Conservation (phyloP, 53 echinoderm and acorn worm genomes). For the Crossaster papposus region DNA sequence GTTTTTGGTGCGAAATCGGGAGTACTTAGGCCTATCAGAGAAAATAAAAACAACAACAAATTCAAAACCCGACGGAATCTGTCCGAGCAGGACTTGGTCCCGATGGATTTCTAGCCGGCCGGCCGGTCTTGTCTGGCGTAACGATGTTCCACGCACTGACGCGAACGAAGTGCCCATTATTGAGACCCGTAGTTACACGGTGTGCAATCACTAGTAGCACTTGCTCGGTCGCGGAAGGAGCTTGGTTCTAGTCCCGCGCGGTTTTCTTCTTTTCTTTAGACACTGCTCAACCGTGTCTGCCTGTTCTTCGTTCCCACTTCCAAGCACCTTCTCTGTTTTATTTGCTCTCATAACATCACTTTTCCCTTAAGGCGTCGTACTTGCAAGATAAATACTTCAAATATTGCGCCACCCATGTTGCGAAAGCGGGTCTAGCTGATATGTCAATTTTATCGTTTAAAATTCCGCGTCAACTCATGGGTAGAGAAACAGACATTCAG, state of each 20-base stretch:
- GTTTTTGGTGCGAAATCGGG: neutral
- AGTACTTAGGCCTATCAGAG: neutral
- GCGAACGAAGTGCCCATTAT: neutral
- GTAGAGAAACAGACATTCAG: no score
- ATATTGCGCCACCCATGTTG: no score
- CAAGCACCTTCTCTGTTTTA: neutral
- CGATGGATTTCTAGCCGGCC: neutral
- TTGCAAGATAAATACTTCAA: no score
- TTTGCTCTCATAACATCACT: neutral
- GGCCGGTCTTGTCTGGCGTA: neutral
- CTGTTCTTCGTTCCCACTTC: neutral
- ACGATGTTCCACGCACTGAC: neutral
- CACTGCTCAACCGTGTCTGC: neutral
- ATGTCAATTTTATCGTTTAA: no score
- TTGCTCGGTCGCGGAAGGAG: neutral
- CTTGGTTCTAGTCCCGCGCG: neutral
- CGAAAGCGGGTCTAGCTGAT: no score
- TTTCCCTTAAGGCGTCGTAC: neutral
- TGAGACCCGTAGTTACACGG: conserved; percentile 7
- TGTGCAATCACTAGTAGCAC: neutral
- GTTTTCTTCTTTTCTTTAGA: neutral
- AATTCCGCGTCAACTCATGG: no score
- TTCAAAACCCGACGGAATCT: neutral
- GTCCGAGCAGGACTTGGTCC: neutral
- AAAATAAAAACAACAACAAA: neutral